phyloP scores from a whole-genome alignment of 2,113 vertebrate species.

The Cariama cristata region DNA sequence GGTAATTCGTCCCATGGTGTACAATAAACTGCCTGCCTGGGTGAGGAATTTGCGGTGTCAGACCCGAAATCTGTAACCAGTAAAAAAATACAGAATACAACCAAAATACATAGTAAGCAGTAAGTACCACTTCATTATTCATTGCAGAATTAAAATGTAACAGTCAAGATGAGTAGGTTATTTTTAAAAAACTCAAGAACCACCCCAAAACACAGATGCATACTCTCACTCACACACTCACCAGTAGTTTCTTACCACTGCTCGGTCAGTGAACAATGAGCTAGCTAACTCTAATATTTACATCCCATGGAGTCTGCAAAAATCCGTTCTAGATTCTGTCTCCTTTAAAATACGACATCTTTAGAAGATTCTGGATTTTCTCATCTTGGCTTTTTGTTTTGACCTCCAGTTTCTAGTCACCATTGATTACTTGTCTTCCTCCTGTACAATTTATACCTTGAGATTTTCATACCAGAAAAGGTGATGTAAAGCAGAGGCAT shows the following conservation, averaged over 20 bases:
- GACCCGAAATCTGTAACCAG: neutral
- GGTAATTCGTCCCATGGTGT: neutral
- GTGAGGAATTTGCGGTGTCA: neutral
- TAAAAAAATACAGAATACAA: neutral
- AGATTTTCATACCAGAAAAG: neutral
- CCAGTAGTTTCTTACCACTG: neutral
- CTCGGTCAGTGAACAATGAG: neutral
- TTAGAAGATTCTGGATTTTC: neutral
- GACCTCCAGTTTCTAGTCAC: neutral
- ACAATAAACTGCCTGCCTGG: neutral
- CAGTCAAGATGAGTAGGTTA: neutral
- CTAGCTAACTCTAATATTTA: neutral
- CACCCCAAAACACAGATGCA: neutral
- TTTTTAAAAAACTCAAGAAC: neutral
- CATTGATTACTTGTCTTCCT: neutral
- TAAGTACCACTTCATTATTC: neutral
- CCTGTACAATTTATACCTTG: neutral
- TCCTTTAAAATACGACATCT: neutral
- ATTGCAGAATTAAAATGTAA: neutral
- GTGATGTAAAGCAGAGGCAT: neutral
- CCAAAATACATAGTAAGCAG: neutral
- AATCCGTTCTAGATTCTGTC: neutral
- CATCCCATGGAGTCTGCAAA: neutral
- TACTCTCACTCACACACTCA: neutral
- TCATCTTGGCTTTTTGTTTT: neutral